These are phyloP conservation scores for Lithophane socia DNA, from an alignment of 2,888 invertebrate genomes.

Conservation along the genomic window DNA sequence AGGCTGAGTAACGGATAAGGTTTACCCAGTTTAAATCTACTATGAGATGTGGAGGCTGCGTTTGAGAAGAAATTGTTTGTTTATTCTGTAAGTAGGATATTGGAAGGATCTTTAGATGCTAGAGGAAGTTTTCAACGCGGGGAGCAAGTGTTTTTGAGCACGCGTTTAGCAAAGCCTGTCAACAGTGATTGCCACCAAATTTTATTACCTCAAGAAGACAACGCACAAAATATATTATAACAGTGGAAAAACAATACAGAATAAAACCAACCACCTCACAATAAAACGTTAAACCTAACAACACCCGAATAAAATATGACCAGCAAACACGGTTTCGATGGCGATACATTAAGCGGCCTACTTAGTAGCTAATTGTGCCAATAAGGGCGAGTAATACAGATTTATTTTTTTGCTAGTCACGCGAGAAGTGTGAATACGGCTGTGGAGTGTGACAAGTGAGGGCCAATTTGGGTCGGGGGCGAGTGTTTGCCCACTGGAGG, in stretches of 20 bases:
- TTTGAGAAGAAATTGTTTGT: too few species aligned
- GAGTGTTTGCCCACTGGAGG: constrained; percentile 79
- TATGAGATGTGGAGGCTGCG: constrained; percentile 13
- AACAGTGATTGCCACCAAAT: neutral
- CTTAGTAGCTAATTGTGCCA: constrained; percentile 74
- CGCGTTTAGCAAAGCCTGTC: neutral
- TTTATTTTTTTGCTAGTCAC: constrained; percentile 78
- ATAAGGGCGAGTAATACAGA: constrained; percentile 74
- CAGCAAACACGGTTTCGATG: constrained; percentile 56
- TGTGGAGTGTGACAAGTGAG: constrained; percentile 77
- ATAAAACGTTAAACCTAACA: constrained; percentile 34
- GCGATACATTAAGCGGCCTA: constrained; percentile 55
- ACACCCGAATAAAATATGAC: constrained; percentile 49
- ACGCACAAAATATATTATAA: neutral
- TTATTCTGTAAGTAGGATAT: too few species aligned
- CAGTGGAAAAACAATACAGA: neutral
- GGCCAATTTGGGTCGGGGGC: constrained; percentile 79
- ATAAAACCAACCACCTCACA: constrained; percentile 5
- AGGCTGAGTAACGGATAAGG: constrained; percentile 28
- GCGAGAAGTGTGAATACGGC: constrained; percentile 74
- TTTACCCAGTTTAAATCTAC: constrained; percentile 30
- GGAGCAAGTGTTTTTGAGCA: neutral
- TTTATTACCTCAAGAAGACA: neutral
- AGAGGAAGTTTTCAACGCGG: constrained; percentile 4
- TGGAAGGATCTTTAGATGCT: neutral